Evolutionary conservation across 1,140 invertebrate genomes (phyloP).

Genomic region (Philaenus spumarius): DNA sequence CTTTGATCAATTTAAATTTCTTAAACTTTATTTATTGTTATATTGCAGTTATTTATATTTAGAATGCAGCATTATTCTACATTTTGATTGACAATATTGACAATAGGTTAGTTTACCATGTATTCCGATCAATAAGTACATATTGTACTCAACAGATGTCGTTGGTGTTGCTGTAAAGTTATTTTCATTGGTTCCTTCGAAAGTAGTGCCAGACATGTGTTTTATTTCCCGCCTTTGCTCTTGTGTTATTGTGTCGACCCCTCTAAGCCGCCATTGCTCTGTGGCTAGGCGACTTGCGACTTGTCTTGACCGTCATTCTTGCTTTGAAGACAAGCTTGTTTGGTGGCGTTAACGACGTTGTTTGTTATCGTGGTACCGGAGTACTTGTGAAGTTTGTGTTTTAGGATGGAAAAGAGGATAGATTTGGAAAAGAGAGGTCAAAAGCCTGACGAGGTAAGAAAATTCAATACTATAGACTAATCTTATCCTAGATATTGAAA

Average conservation of each 20-base stretch:
- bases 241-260: slow-evolving; percentile 11
- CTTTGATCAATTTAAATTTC: too few relatives aligned
- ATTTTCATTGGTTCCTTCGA: too few relatives aligned
- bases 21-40: too few relatives aligned
- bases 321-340: slow-evolving; percentile 5
- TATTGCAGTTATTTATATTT: too few relatives aligned
- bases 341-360: neutral
- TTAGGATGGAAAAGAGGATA: slow-evolving; percentile 82
- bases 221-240: slow-evolving; percentile 1
- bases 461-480: slow-evolving; percentile 6
- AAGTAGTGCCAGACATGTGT: too few relatives aligned
- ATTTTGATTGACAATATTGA: too few relatives aligned
- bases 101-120: too few relatives aligned
- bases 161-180: too few relatives aligned
- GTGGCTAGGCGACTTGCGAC: neutral
- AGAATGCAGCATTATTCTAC: too few relatives aligned
- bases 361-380: too few relatives aligned
- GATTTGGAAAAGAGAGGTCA: slow-evolving; percentile 81
- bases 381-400: neutral
- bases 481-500: neutral
- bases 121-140: too few relatives aligned
- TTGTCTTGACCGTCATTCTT: neutral
- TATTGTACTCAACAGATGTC: too few relatives aligned
- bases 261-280: slow-evolving; percentile 9
- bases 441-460: slow-evolving; percentile 70